phyloP scores from a whole-genome alignment of 2,888 invertebrate species.

The Metalampra italica region DNA sequence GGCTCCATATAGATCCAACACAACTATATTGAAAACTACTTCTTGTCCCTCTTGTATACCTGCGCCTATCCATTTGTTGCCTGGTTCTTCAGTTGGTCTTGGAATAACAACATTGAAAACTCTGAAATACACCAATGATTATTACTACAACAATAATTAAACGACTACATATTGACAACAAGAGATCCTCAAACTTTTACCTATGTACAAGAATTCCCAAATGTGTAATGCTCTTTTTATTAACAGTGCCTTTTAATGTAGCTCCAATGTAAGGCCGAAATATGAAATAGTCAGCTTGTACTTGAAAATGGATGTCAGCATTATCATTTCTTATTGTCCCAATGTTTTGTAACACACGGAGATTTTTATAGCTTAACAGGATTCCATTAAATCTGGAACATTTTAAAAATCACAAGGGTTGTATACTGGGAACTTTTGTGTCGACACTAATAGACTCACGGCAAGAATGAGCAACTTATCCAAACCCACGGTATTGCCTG shows the following conservation, averaged over 20 bases:
- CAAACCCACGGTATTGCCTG: no score
- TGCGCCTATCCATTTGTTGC: constrained; percentile 78
- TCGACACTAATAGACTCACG: no score
- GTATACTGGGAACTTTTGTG: no score
- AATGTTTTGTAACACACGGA: constrained; percentile 75
- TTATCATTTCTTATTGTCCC: constrained; percentile 81
- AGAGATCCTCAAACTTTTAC: constrained; percentile 26
- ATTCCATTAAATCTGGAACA: constrained; percentile 82
- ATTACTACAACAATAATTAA: no score
- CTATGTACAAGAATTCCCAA: constrained; percentile 83
- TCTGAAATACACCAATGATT: constrained; percentile 42
- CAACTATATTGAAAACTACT: constrained; percentile 78
- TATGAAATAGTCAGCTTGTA: constrained; percentile 84
- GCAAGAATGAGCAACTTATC: no score
- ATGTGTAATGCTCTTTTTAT: constrained; percentile 82
- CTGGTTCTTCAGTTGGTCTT: constrained; percentile 69
- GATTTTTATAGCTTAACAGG: constrained; percentile 82
- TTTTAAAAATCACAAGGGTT: background rate
- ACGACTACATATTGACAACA: no score
- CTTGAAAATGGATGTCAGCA: constrained; percentile 81
- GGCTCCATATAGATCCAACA: constrained; percentile 76
- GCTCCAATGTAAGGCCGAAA: constrained; percentile 80
- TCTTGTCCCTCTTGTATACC: constrained; percentile 78
- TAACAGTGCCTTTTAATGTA: constrained; percentile 80
- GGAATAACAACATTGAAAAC: constrained; percentile 85